Evolutionary conservation across 30 jellyfish, hydroid and myxozoan genomes (phyloP).

Genomic region (Haliclystus octoradiatus): DNA sequence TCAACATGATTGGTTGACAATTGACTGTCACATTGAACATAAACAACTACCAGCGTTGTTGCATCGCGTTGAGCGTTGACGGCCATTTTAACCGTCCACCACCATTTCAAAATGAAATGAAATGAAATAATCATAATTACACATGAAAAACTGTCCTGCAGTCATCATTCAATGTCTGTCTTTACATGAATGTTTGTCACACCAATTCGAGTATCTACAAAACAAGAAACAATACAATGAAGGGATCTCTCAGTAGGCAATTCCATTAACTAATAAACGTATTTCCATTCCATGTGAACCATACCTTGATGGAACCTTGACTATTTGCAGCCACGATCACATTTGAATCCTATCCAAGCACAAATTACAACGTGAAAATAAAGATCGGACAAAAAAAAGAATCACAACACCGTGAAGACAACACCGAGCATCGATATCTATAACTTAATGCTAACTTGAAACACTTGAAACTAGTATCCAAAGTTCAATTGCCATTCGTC

Average conservation of each 20-base stretch:
- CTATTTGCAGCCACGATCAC: conserved; percentile 94
- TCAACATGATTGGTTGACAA: background rate
- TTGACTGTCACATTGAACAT: background rate
- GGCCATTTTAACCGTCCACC: background rate
- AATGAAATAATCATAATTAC: too few relatives aligned
- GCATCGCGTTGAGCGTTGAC: background rate
- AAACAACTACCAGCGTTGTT: background rate
- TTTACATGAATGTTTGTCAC: background rate
- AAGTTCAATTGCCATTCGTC: too few relatives aligned
- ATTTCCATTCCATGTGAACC: background rate
- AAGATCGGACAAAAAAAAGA: background rate
- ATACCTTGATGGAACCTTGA: conserved; percentile 93
- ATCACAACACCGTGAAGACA: background rate
- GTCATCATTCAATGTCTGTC: too few relatives aligned
- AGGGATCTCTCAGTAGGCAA: too few relatives aligned
- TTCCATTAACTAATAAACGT: background rate
- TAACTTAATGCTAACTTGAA: background rate
- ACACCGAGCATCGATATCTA: background rate
- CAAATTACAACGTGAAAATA: too few relatives aligned
- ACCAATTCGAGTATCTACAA: background rate
- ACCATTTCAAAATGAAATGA: too few relatives aligned
- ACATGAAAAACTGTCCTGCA: too few relatives aligned
- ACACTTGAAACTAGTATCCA: background rate
- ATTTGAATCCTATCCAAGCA: conserved; percentile 84
- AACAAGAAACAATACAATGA: background rate